Percentiles rank a stretch among this genome's conserved stretches.
phyloP scores from a whole-genome alignment of 2,797 vertebrate species.

The Chaunax sp. region DNA sequence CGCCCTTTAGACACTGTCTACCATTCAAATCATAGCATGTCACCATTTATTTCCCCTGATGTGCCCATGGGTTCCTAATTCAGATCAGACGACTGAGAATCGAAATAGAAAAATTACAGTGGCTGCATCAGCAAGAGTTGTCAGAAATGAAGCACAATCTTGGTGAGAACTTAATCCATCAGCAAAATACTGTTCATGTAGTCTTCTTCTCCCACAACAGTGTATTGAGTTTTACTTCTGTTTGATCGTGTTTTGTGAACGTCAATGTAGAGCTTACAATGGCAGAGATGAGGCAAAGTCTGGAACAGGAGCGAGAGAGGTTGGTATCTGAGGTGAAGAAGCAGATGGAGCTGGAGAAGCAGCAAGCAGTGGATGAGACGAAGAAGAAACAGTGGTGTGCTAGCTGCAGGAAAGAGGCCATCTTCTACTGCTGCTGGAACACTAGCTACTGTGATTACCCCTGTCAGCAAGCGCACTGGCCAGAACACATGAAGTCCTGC shows the following conservation, averaged over 20 bases:
- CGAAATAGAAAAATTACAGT: slow-evolving; percentile 98
- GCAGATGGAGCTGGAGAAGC: slow-evolving; percentile 93
- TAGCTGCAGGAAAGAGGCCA: slow-evolving; percentile 95
- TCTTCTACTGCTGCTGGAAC: slow-evolving; percentile 98
- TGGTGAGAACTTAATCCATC: slow-evolving; percentile 78
- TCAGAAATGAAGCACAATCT: slow-evolving; percentile 99
- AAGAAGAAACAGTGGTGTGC: slow-evolving; percentile 99
- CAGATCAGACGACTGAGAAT: slow-evolving; percentile 96
- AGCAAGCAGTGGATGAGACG: slow-evolving; percentile 94
- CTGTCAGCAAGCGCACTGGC: slow-evolving; percentile 97
- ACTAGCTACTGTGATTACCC: slow-evolving; percentile 98
- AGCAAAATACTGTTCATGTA: background rate
- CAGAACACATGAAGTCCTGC: slow-evolving; percentile 97
- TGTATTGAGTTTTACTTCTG: background rate
- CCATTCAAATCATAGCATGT: background rate
- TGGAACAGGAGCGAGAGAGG: slow-evolving; percentile 95
- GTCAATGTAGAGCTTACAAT: slow-evolving; percentile 90
- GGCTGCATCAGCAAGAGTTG: slow-evolving; percentile 97
- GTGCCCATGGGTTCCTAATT: slow-evolving; percentile 17
- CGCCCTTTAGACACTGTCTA: background rate
- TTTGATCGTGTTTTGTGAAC: slow-evolving; percentile 16
- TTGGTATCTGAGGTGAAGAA: slow-evolving; percentile 93
- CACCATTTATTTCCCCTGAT: background rate
- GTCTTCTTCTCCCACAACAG: background rate
- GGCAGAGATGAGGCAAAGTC: slow-evolving; percentile 98